These are phyloP conservation scores for Orbicella faveolata DNA, from an alignment of 64 coral and sea anemone genomes.

Conservation along the genomic window DNA sequence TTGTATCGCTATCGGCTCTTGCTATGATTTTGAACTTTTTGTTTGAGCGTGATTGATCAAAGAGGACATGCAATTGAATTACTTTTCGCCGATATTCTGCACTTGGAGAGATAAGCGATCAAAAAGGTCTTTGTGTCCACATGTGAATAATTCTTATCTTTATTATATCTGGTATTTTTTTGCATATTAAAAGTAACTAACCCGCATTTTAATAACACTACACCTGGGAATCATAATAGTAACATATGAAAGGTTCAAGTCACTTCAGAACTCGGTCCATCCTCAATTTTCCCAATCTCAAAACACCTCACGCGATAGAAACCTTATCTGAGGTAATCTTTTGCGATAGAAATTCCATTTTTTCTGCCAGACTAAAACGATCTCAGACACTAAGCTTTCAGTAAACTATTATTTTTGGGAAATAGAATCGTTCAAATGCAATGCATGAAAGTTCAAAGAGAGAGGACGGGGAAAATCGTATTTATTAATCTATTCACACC, in stretches of 20 bases:
- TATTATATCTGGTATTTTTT: constrained; percentile 58
- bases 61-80: constrained; percentile 27
- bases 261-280: not conserved
- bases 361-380: not conserved
- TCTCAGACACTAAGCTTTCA: not conserved
- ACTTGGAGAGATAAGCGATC: constrained; percentile 62
- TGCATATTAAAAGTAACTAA: constrained; percentile 67
- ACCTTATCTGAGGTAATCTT: not conserved
- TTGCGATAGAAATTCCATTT: not conserved
- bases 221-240: constrained; percentile 35
- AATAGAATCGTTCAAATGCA: too few species aligned
- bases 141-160: constrained; percentile 68
- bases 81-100: not conserved
- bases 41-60: constrained; percentile 29
- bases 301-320: not conserved
- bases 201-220: constrained; percentile 58
- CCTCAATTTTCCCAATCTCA: not conserved
- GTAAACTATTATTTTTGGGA: not conserved
- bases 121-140: constrained; percentile 66
- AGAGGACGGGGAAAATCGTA: too few species aligned
- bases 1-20: not conserved
- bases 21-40: constrained; percentile 9
- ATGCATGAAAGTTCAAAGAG: too few species aligned
- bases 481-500: constrained; percentile 12
- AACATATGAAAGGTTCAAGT: not conserved